Percentiles rank a stretch among this genome's conserved stretches.
These are phyloP conservation scores for Ptilodon capucinus DNA, from an alignment of 2,888 invertebrate species.

Conservation along the genomic window DNA sequence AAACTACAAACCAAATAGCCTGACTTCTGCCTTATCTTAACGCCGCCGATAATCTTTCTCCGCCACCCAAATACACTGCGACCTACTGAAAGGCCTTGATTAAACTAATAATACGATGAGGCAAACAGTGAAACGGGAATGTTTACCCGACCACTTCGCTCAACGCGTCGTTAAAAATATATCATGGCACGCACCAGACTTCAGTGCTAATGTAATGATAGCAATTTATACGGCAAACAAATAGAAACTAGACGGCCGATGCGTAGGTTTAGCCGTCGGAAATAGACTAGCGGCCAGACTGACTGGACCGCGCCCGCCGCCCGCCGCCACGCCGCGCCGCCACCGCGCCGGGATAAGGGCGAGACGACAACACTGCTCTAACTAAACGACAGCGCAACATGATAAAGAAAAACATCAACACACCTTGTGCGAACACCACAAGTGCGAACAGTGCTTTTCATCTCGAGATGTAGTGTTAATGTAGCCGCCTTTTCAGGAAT, in stretches of 20 bases:
- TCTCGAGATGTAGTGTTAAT: too few relatives aligned
- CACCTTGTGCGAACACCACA: too few relatives aligned
- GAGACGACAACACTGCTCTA: slow-evolving; percentile 1
- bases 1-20: too few relatives aligned
- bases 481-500: too few relatives aligned
- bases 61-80: background rate
- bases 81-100: slow-evolving; percentile 30
- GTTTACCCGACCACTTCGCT: slow-evolving; percentile 28
- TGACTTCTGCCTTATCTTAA: background rate
- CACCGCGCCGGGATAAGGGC: slow-evolving; percentile 4
- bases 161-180: slow-evolving; percentile 40
- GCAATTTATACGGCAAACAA: slow-evolving; percentile 62
- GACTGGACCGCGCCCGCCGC: slow-evolving; percentile 25
- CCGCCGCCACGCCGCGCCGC: slow-evolving; percentile 10
- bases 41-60: background rate
- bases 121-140: slow-evolving; percentile 27
- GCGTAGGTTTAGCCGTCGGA: slow-evolving; percentile 57
- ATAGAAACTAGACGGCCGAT: slow-evolving; percentile 60
- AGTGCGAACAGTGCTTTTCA: too few relatives aligned
- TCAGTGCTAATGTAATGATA: slow-evolving; percentile 50
- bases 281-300: slow-evolving; percentile 57
- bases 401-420: too few relatives aligned
- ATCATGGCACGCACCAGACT: slow-evolving; percentile 47
- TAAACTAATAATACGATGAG: slow-evolving; percentile 20
- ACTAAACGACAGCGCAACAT: too few relatives aligned